Base-by-base conservation (phyloP, 1,140 invertebrate species). In the Drosophila bocki region DNA sequence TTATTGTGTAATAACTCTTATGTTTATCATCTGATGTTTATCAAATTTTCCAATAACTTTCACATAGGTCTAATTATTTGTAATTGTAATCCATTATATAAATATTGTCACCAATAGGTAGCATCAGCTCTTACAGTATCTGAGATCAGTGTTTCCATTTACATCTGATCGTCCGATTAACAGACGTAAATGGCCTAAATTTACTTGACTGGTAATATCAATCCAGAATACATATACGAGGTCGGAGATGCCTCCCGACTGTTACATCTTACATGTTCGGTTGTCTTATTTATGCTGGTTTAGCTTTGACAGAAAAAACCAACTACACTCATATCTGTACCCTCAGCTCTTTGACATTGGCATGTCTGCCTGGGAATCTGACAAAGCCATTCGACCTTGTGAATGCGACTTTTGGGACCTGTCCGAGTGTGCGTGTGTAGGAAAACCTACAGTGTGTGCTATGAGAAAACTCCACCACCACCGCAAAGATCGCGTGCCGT, bases 361-460 rank as follows among this genome's bases (percentile, higher is more conserved):
- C 74, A 84, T 90, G 78, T 90, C 81, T 75, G 84, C 80, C 80
- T 88, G 84, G 75, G 84, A 88, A 88, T 32, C 54, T 78, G 62
- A 57, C 37, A 71, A 64, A 76, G 54, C 70, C 41, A 75, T 51
- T 47, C 71, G 69, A 90, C 84, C 84, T 88, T 88, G 62, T 63
- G 39, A 64, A 47, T 35, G 42, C 60, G 35, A 72, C 51, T 75
- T 67, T 81, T 80, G 60, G 72, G 63, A 69, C 51, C 53, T 61
- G n/a, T 44, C 45, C 61, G 58, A 39, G 42, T 65, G 56, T 65
- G 35, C 64, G 53, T 82, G 50, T 37, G 41, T 68, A 85, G 54
- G 54, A 65, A 72, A 77, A 63, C 74, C 68, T 42, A 45, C 13
- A 58, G 32, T 54, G 47, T 62, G 45, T 51, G 26, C 56, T 35